These are phyloP conservation scores for Paragorgia papillata DNA, from an alignment of 92 coral and sea anemone species.

Conservation along the genomic window DNA sequence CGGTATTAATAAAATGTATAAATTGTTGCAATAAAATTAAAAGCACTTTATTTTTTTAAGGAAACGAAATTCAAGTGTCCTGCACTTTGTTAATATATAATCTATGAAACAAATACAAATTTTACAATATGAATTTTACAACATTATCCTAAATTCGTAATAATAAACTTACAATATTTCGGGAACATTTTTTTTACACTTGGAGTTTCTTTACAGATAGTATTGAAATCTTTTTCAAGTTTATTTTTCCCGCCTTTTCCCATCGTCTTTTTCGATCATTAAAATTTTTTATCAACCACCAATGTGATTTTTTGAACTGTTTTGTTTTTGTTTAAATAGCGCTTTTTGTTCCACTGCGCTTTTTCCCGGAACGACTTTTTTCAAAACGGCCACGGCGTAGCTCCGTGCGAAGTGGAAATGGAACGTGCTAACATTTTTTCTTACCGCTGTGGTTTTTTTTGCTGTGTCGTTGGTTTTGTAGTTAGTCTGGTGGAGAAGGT, in stretches of 20 bases:
- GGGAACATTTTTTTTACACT: not conserved
- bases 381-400: not conserved
- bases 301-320: not conserved
- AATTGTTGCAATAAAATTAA: not conserved
- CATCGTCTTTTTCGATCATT: not conserved
- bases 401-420: not conserved
- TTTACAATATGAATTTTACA: slow-evolving; percentile 34
- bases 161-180: not conserved
- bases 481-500: slow-evolving; percentile 16
- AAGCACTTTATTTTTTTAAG: not conserved
- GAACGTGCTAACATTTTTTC: not conserved
- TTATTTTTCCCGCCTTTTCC: not conserved
- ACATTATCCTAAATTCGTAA: not conserved
- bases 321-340: not conserved
- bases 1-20: too few species aligned
- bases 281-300: not conserved
- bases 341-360: not conserved
- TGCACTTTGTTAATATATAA: slow-evolving; percentile 13
- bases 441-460: not conserved
- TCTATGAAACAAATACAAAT: slow-evolving; percentile 19
- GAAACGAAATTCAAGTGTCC: slow-evolving; percentile 29
- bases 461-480: not conserved
- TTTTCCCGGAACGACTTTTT: not conserved
- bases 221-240: not conserved
- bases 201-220: not conserved